Evolutionary conservation across 2,113 vertebrate genomes (phyloP).

Genomic region (Embiotoca jacksoni): DNA sequence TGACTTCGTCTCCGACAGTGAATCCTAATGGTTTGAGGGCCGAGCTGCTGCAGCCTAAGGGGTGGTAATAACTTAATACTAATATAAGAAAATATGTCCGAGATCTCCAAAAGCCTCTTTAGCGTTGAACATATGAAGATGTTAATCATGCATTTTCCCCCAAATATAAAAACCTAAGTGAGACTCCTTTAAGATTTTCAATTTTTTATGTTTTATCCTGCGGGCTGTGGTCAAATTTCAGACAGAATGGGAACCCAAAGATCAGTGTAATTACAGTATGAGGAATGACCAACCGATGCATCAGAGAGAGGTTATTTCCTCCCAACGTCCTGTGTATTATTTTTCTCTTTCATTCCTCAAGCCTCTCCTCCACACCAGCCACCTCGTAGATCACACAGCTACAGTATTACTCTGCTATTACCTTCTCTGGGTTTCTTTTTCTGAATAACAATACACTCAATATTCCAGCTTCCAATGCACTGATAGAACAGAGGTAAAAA

Average conservation of each 20-base stretch:
- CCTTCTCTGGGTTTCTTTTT: conserved; percentile 49
- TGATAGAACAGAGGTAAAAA: conserved; percentile 1
- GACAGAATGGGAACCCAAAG: conserved; percentile 43
- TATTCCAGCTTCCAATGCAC: conserved; percentile 22
- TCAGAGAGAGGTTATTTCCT: conserved; percentile 46
- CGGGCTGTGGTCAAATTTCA: conserved; percentile 1
- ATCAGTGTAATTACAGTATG: conserved; percentile 62
- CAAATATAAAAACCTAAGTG: conserved; percentile 59
- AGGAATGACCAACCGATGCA: conserved; percentile 48
- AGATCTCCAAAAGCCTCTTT: conserved; percentile 48
- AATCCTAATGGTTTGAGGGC: conserved; percentile 37
- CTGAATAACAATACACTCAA: conserved; percentile 53
- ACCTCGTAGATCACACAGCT: conserved; percentile 55
- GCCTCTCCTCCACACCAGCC: conserved; percentile 6
- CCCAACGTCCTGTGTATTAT: conserved; percentile 43
- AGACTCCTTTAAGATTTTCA: conserved; percentile 55
- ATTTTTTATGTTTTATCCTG: conserved; percentile 52
- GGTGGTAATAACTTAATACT: conserved; percentile 36
- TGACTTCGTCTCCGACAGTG: conserved; percentile 54
- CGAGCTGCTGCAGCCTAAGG: conserved; percentile 14
- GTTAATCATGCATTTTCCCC: conserved; percentile 61
- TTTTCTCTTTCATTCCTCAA: conserved; percentile 42
- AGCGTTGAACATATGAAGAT: conserved; percentile 56
- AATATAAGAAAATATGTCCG: conserved; percentile 52
- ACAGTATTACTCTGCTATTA: conserved; percentile 36